Evolutionary conservation across 2,113 vertebrate species (phyloP).

Genomic region (Athene noctua): DNA sequence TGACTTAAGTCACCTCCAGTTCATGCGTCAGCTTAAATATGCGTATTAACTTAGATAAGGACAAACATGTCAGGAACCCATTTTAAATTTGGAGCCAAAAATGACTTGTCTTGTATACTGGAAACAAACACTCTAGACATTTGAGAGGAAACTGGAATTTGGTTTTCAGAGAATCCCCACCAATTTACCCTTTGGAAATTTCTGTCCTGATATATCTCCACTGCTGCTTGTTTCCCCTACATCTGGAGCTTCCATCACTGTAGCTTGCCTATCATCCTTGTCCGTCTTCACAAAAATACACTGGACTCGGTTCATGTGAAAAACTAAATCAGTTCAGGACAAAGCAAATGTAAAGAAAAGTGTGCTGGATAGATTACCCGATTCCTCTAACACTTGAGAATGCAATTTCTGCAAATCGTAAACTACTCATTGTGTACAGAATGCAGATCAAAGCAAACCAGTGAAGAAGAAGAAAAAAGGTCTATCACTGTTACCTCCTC

Average conservation of each 20-base stretch:
- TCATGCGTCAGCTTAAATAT: not conserved
- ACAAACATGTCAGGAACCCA: not conserved
- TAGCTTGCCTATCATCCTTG: not conserved
- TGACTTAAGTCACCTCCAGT: not conserved
- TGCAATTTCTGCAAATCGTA: not conserved
- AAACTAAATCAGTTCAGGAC: not conserved
- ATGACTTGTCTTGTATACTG: not conserved
- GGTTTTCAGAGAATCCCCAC: not conserved
- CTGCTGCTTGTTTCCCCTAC: not conserved
- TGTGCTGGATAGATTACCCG: not conserved
- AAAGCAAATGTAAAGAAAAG: not conserved
- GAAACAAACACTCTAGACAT: not conserved
- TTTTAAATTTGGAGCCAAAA: not conserved
- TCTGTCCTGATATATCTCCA: not conserved
- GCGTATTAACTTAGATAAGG: not conserved
- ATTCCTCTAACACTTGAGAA: not conserved
- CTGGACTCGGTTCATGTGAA: not conserved
- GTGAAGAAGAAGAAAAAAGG: not conserved
- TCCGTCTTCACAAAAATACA: not conserved
- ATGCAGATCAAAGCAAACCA: not conserved
- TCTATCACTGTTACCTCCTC: not conserved
- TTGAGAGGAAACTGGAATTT: not conserved
- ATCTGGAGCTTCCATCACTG: not conserved
- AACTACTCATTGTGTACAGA: not conserved
- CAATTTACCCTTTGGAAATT: not conserved